A percentile compares a stretch with the other conserved stretches of the same genome.
Conservation (phyloP, 2,113 vertebrate species). For the Platichthys flesus region DNA sequence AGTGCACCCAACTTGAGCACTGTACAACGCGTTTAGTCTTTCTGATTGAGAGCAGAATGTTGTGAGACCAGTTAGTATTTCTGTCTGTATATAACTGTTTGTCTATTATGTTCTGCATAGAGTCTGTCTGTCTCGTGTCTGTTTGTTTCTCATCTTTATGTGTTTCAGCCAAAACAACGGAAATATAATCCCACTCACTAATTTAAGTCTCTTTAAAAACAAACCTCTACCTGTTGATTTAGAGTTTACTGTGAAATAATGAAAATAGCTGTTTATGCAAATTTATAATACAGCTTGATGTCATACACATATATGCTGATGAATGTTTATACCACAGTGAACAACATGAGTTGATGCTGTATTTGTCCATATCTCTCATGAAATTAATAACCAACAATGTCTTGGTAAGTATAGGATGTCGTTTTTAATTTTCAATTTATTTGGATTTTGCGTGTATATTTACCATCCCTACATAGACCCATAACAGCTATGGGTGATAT, state of each 20-base stretch:
- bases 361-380: constrained; percentile 88
- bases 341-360: constrained; percentile 87
- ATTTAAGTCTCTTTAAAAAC: constrained; percentile 7
- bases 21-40: constrained; percentile 52
- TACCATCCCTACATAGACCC: constrained; percentile 83
- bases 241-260: constrained; percentile 33
- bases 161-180: constrained; percentile 29
- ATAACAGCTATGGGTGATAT: constrained; percentile 86
- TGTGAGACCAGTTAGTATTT: constrained; percentile 33
- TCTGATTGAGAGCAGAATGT: constrained; percentile 40
- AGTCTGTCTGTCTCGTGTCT: constrained; percentile 64
- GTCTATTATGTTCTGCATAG: constrained; percentile 51
- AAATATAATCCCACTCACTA: constrained; percentile 13
- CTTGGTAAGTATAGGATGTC: constrained; percentile 86
- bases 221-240: constrained; percentile 9
- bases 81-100: constrained; percentile 60
- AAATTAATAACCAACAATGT: constrained; percentile 85
- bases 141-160: constrained; percentile 64
- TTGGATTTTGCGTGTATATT: constrained; percentile 81
- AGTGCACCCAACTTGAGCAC: constrained; percentile 53
- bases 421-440: constrained; percentile 68
- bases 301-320: constrained; percentile 70
- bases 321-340: constrained; percentile 80
- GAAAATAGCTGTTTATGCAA: constrained; percentile 30
- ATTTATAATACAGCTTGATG: constrained; percentile 59